phyloP scores from a whole-genome alignment of 1,140 invertebrate genomes.

The Adelges cooleyi region DNA sequence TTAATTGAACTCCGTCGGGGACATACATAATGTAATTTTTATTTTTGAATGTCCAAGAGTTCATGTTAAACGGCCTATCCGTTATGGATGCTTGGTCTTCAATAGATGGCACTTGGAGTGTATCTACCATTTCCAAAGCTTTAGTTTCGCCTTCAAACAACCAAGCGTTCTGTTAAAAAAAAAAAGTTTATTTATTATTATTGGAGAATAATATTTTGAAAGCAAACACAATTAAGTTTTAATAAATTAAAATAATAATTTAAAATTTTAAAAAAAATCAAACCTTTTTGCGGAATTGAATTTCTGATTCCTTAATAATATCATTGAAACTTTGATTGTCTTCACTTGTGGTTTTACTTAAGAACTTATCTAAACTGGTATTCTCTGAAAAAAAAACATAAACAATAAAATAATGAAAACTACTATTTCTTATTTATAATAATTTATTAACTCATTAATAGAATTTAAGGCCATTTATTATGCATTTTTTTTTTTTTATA shows the following conservation, averaged over 20 bases:
- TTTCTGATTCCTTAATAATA: conserved; percentile 68
- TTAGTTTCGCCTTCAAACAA: conserved; percentile 70
- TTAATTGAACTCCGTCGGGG: conserved; percentile 73
- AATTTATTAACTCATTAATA: not conserved
- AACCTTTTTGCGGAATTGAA: conserved; percentile 50
- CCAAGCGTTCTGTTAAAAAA: conserved; percentile 64
- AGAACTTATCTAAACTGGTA: conserved; percentile 61
- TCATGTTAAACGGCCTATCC: conserved; percentile 47
- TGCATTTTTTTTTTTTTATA: not conserved
- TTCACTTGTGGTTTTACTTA: conserved; percentile 86
- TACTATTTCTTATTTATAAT: not conserved
- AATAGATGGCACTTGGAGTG: conserved; percentile 58
- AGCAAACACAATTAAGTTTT: too few species aligned
- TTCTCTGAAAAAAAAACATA: conserved; percentile 30
- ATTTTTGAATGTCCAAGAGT: conserved; percentile 86
- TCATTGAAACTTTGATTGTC: conserved; percentile 94
- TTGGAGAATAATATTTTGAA: not conserved
- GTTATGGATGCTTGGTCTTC: conserved; percentile 51
- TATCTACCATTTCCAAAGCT: conserved; percentile 46
- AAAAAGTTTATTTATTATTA: not conserved
- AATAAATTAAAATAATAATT: too few species aligned
- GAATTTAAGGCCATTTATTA: not conserved
- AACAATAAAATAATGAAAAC: too few species aligned
- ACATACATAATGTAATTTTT: conserved; percentile 94
- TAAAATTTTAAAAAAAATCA: not conserved